Base-by-base conservation (phyloP, 2,888 invertebrate genomes). In the Acrobeloides nanus region DNA sequence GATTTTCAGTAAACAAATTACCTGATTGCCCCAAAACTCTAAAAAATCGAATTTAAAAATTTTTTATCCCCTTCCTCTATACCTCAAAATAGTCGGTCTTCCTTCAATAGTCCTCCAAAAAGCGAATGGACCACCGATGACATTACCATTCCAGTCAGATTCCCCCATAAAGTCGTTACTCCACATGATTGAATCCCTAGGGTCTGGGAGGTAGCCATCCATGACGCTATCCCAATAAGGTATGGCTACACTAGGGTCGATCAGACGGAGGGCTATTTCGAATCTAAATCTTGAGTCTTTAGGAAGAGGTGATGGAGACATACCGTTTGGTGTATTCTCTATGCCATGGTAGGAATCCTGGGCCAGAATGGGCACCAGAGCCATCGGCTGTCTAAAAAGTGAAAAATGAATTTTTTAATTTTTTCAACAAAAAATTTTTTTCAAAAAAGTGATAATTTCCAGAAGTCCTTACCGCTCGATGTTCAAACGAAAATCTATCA, bases 161-260 rank as follows among this genome's bases (percentile, higher is more conserved):
- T 64, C 62, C 37, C 70, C 70, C 10, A 57, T 62, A 63, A 75
- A 75, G 51, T 61, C 53, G 2, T 52, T 52, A 2, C 71, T 64
- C 69, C 73, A 75, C 33, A 76, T 56, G 18, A 75, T 66, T 5
- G 75, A 74, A 43, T 74, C 71, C 7, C 73, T 51, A 4, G 74
- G 68, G 34, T 75, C 73, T 17, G 68, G 70, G 1, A 76, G 65
- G 34, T 65, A 68, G 35, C 64, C 57, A 55, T 76, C 76, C 55
- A 75, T 62, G 15, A 73, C 73, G 24, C 71, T 72, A 57, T 76
- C 75, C 75, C 75, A 76, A 55, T 75, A 76, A 6, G 75, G 75
- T n/a, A 75, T 59, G 18, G 65, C 62, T 8, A 76, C 69, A 10
- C 55, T 48, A 15, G 75, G 75, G 21, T 75, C 71, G 48, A 74